A percentile compares a stretch with the other conserved stretches of the same genome.
Evolutionary conservation across 2,113 vertebrate species (phyloP).

Genomic region (Aegotheles bennettii): DNA sequence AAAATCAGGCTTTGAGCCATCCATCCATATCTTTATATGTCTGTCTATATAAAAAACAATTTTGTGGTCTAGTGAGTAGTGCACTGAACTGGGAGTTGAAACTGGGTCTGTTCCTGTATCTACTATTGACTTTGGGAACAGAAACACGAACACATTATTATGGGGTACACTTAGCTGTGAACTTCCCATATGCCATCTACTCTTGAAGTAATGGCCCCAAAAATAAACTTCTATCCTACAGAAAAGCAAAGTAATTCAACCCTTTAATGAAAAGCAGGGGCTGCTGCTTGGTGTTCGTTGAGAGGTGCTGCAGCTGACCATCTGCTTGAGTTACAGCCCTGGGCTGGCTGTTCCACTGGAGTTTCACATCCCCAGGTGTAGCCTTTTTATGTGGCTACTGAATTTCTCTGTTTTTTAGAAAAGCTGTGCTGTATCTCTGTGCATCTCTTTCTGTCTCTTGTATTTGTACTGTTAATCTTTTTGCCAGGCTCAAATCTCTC

Average conservation of each 20-base stretch:
- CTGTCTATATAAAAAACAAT: conserved; percentile 40
- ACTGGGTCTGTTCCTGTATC: neutral
- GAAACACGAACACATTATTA: conserved; percentile 3
- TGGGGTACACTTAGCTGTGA: neutral
- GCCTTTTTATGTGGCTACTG: neutral
- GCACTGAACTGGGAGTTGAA: conserved; percentile 24
- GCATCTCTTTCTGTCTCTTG: neutral
- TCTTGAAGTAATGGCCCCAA: neutral
- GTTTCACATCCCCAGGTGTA: neutral
- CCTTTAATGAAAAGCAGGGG: neutral
- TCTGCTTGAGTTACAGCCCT: neutral
- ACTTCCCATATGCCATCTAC: neutral
- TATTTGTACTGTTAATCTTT: neutral
- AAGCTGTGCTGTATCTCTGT: neutral
- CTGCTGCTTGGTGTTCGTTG: neutral
- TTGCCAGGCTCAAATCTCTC: neutral
- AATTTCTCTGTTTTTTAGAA: neutral
- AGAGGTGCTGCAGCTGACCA: neutral
- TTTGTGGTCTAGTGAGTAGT: conserved; percentile 55
- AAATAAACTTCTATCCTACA: neutral
- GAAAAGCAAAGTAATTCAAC: neutral
- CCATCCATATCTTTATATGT: conserved; percentile 41
- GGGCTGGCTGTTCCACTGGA: neutral
- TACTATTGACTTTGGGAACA: conserved; percentile 19
- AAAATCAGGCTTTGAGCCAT: conserved; percentile 52